Evolutionary conservation across 2,888 invertebrate species (phyloP), one percentile per base, ranked within the genome.

Genomic region (Apodemia duryi): DNA sequence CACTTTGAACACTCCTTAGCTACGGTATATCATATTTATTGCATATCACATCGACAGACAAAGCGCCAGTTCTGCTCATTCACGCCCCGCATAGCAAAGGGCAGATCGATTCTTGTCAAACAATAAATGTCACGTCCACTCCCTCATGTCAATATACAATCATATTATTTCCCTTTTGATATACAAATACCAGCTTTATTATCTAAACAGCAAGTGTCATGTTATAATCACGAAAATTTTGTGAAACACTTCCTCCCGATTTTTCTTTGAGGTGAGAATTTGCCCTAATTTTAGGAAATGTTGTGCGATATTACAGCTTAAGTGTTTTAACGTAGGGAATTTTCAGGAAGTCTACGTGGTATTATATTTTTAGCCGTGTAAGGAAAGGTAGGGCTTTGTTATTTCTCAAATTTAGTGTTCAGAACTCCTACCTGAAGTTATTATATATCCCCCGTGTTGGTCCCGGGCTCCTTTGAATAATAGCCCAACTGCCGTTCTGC

Each of bases 111-210:
- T 87, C 83, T 87, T 88, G 90, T 90, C 91, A 91, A 89, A 91
- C 91, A 91, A 91, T 91, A 90, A 91, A 91, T 91, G 91, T 89
- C 91, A 91, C 88, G 91, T 91, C 89, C 91, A 91, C 85, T 88
- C 91, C 91, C 90, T 86, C 80, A 86, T 83, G 83, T 76, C 85
- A 84, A 84, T 84, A 76, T 71, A 73, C 75, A 72, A 78, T 72
- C 49, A 69, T 74, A 72, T 63, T 65, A 65, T 51, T 28, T 46
- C 32, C 13, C 1, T n/a, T 0, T 2, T 6, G 6, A 2, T 71
- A 73, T 51, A 62, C 63, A 1, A 83, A 70, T 69, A 38, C 69
- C 62, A 71, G 68, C 80, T 69, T 69, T 84, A 79, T 43, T 0
- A 0, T 4, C 0, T 3, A 0, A 0, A n/a, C 4, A 0, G 69